Base-by-base conservation (phyloP, 53 echinoderm and acorn worm species). In the Paelopatides confundens region DNA sequence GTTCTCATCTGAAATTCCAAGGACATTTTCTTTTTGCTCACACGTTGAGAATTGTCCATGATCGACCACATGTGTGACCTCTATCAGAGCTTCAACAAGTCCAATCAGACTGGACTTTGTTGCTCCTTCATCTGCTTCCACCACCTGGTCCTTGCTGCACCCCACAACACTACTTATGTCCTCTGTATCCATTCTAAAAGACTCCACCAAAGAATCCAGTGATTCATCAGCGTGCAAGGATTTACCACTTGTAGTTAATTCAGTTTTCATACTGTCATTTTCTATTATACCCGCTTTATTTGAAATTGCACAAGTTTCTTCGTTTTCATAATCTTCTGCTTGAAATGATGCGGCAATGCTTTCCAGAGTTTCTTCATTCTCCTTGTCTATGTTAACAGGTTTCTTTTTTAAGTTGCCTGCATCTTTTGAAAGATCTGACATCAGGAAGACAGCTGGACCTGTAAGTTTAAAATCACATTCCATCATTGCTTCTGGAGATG, bases 321-420 rank as follows among this genome's bases (percentile, higher is more conserved):
- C 68, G 14, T 67, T 17, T 58, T 17, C 5, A 23, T 23, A 6
- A 21, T 74, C 74, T 15, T 39, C 29, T 4, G 74, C 46, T 53
- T 23, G 26, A 34, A 79, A 79, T 50, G 79, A 79, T 79, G 51
- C 79, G 23, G 79, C 79, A 30, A 79, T 79, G 33, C 79, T 79
- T 48, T 79, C 79, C 15, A 79, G 33, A 52, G 79, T 52, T 79
- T 79, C 79, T 32, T 79, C 79, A 5, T 3, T 30, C 49, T 53
- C 79, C 53, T 5, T 17, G 33, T 9, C 32, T 8, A 8, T 7
- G 27, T 8, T 67, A 9, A 11, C 32, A 8, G 32, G 32, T 18
- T 35, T 35, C 13, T 10, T 32, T 27, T 29, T 31, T 17, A 7
- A 31, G 2, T 3, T 29, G 31, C 13, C 32, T 34, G 18, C 32